A percentile compares a stretch with the other conserved stretches of the same genome.
Evolutionary conservation across 2,113 vertebrate genomes (phyloP).

Genomic region (Urocynchramus pylzowi): DNA sequence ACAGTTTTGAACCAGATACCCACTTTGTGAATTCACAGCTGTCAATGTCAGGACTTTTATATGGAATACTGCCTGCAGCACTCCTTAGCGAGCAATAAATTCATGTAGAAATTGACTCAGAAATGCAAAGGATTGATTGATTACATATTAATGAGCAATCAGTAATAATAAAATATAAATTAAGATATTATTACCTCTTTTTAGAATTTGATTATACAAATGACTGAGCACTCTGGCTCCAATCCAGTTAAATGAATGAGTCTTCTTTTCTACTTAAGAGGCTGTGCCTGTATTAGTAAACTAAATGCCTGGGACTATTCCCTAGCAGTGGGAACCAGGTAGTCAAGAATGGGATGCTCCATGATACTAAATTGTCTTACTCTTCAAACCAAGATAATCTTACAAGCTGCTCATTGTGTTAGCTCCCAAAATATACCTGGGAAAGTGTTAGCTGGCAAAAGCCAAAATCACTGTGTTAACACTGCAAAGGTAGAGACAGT

Average conservation of each 20-base stretch:
- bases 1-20: constrained; percentile 12
- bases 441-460: not conserved
- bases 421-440: not conserved
- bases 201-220: constrained; percentile 60
- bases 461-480: not conserved
- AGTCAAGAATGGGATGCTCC: not conserved
- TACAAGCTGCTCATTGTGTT: not conserved
- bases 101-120: not conserved
- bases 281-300: not conserved
- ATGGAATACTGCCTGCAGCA: not conserved
- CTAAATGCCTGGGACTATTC: not conserved
- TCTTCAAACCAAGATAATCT: not conserved
- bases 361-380: not conserved
- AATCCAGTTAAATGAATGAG: constrained; percentile 43
- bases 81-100: constrained; percentile 17
- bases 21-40: not conserved
- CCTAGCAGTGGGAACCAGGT: not conserved
- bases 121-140: constrained; percentile 53
- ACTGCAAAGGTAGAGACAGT: not conserved
- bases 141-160: constrained; percentile 57
- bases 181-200: constrained; percentile 56
- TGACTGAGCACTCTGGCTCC: constrained; percentile 44
- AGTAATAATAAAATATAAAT: constrained; percentile 64
- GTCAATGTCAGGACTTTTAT: constrained; percentile 27
- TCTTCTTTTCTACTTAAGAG: constrained; percentile 14